Evolutionary conservation across 2,113 vertebrate genomes (phyloP), one percentile per base, ranked within the genome.

Genomic region (Hydrolagus affinis): DNA sequence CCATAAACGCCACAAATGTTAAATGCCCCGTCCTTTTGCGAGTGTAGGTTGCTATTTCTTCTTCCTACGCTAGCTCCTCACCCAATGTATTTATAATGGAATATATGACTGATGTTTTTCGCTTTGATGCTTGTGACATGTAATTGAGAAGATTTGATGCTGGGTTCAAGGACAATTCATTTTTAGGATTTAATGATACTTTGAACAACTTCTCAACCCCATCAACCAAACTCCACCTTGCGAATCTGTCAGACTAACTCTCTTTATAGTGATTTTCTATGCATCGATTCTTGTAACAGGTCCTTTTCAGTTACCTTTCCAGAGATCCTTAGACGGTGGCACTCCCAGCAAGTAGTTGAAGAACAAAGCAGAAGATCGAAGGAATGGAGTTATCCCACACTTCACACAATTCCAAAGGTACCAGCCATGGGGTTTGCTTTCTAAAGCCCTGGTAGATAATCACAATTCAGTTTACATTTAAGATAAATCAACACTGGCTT

Each of bases 321-420:
- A 85, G 57, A 99, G 93, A 28, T 97, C 96, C 89, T 97, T 95
- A 57, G 98, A 96, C 69, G 97, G 95, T 87, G 93, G 92, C n/a
- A 98, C 94, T 90, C 96, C 96, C 86, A 96, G 94, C 88, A 99
- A 94, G 90, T 96, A 97, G 89, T 94, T 94, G 89, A 99, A 99
- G 90, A 99, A 98, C 59, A 98, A 89, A 85, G 96, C 95, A 87
- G 97, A 93, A 86, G 94, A 96, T 86, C 97, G 96, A 88, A 99
- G 95, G 88, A 97, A 99, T 62, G 97, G 95, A 86, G 90, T 89
- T 69, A 98, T 94, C 86, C 96, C 97, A 86, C 88, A 94, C 89
- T 93, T 97, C 88, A 99, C 91, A 59, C 90, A 89, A 72, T 95
- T 92, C 91, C 94, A 96, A 86, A 97, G 88, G 86, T 92, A 91